These are phyloP conservation scores for Adelges cooleyi DNA, from an alignment of 1,140 invertebrate genomes.

Conservation along the genomic window DNA sequence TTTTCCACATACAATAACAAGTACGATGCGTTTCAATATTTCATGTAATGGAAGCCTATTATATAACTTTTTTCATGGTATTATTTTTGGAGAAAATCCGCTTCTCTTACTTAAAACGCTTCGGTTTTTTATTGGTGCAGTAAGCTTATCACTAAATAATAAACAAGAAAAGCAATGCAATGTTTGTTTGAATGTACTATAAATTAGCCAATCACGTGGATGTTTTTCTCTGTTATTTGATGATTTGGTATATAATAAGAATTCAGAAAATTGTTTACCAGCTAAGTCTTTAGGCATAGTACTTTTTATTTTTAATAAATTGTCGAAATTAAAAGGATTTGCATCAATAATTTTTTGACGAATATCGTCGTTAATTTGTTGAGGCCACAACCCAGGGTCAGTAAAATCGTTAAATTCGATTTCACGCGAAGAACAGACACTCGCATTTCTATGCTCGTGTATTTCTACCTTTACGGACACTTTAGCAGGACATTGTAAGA, in stretches of 20 bases:
- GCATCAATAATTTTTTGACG: no score
- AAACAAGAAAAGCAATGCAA: not conserved
- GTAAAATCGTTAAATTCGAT: no score
- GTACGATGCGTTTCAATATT: not conserved
- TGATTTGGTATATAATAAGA: no score
- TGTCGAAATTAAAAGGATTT: no score
- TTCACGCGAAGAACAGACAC: no score
- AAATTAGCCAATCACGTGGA: not conserved
- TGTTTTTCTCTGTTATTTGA: not conserved
- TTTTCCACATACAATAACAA: not conserved
- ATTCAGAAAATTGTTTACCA: not conserved
- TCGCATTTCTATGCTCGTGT: no score
- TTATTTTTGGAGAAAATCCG: not conserved
- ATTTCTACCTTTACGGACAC: no score
- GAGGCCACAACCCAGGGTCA: no score
- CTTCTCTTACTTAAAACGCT: not conserved
- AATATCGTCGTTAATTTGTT: no score
- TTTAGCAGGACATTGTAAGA: no score
- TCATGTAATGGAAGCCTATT: not conserved
- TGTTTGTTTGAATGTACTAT: not conserved
- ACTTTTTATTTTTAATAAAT: no score
- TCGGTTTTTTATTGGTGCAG: not conserved
- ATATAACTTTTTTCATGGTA: conserved; percentile 2
- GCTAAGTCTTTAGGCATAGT: not conserved
- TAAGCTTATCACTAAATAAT: not conserved